A percentile compares a stretch with the other conserved stretches of the same genome.
Conservation (phyloP, 2,888 invertebrate species). For the Patella pellucida region DNA sequence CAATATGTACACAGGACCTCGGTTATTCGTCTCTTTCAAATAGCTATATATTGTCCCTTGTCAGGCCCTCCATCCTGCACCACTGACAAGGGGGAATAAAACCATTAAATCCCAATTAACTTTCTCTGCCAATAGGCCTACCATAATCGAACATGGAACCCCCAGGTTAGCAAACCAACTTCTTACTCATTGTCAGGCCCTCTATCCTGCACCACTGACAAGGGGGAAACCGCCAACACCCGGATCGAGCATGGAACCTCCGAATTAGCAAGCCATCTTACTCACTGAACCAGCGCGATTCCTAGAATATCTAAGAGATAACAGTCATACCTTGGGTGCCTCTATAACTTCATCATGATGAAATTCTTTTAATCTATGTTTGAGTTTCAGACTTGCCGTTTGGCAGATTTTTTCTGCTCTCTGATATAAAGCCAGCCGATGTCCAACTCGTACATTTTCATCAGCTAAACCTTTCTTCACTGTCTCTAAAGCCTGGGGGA, state of each 20-base stretch:
- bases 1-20: no score
- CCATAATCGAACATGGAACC: no score
- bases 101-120: no score
- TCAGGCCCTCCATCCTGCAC: no score
- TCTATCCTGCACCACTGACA: no score
- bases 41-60: no score
- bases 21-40: no score
- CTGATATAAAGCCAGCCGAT: conserved; percentile 70
- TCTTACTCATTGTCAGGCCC: no score
- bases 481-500: conserved; percentile 65
- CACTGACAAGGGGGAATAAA: no score
- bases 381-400: conserved; percentile 53
- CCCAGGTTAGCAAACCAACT: no score
- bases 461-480: conserved; percentile 69
- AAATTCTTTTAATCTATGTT: conserved; percentile 56
- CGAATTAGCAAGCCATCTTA: neutral
- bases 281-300: neutral
- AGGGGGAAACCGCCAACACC: no score
- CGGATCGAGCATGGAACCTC: neutral
- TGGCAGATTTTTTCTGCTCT: conserved; percentile 69
- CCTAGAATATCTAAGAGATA: conserved; percentile 11
- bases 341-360: conserved; percentile 50
- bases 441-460: conserved; percentile 66
- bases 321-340: conserved; percentile 62
- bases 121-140: no score